Percentiles rank a stretch among this genome's conserved stretches.
Evolutionary conservation across 2,113 vertebrate genomes (phyloP).

Genomic region (Calyptommatus sinebrachiatus): DNA sequence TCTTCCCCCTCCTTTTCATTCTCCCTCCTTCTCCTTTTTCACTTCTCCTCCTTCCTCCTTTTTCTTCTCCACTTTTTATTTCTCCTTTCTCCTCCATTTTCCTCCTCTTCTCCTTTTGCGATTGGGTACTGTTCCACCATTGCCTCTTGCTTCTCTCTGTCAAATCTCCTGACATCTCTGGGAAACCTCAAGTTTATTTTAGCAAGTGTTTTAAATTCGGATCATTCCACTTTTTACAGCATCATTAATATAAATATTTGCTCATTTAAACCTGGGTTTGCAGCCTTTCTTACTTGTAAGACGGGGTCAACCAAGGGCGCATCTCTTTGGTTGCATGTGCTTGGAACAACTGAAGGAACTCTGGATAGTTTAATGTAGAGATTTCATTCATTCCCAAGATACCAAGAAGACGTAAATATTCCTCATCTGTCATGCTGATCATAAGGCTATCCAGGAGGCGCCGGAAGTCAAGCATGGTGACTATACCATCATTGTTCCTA

Average conservation of each 20-base stretch:
- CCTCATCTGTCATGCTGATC: constrained; percentile 55
- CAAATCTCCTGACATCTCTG: too few species aligned
- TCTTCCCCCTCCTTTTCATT: too few species aligned
- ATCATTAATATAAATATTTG: neutral
- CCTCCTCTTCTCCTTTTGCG: too few species aligned
- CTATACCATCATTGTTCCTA: constrained; percentile 60
- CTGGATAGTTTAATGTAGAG: constrained; percentile 58
- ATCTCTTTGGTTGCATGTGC: constrained; percentile 38
- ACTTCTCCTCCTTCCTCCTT: too few species aligned
- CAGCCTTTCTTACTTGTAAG: constrained; percentile 40
- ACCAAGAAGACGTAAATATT: constrained; percentile 62
- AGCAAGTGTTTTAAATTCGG: neutral
- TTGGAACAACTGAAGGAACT: constrained; percentile 63
- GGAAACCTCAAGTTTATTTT: neutral
- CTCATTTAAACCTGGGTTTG: neutral
- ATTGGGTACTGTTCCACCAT: too few species aligned
- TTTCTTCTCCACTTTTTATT: too few species aligned
- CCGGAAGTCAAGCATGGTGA: constrained; percentile 62
- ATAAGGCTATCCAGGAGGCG: constrained; percentile 57
- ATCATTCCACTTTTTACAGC: neutral
- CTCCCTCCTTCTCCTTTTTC: too few species aligned
- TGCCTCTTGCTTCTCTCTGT: too few species aligned
- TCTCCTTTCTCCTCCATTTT: too few species aligned
- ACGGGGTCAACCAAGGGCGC: neutral
- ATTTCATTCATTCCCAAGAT: constrained; percentile 63